Evolutionary conservation across 2,888 invertebrate genomes (phyloP).

Genomic region (Hydriomena furcata): DNA sequence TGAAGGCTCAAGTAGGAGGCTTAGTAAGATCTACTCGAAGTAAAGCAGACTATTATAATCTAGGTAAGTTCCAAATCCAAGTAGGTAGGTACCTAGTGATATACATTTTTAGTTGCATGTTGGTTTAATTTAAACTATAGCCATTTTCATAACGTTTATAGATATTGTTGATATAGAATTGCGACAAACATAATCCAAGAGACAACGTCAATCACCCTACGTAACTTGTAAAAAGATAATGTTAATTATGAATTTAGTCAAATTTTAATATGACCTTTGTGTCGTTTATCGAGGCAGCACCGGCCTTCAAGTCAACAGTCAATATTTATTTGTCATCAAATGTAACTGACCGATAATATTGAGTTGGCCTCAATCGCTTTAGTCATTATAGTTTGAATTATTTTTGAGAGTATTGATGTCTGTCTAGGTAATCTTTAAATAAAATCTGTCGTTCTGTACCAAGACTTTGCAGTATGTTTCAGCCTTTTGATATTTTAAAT

Average conservation of each 20-base stretch:
- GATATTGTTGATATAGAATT: too few species aligned
- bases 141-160: too few species aligned
- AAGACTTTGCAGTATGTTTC: too few species aligned
- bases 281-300: neutral
- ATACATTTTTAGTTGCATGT: too few species aligned
- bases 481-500: too few species aligned
- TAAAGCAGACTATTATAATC: too few species aligned
- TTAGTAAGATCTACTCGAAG: too few species aligned
- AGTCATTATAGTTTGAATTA: conserved; percentile 6
- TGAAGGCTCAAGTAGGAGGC: too few species aligned
- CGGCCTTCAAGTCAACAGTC: conserved; percentile 2
- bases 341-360: conserved; percentile 18
- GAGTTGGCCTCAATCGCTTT: conserved; percentile 23
- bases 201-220: neutral
- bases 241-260: neutral
- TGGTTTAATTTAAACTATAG: too few species aligned
- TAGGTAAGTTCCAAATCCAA: too few species aligned
- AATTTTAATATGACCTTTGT: neutral
- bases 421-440: neutral
- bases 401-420: conserved; percentile 7
- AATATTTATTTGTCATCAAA: conserved; percentile 18
- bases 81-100: too few species aligned
- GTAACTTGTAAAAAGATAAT: neutral
- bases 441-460: conserved; percentile 26
- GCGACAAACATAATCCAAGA: too few species aligned